Percentiles rank a stretch among this genome's conserved stretches.
These are phyloP conservation scores for Dinomys branickii DNA, from an alignment of 2,113 vertebrate species.

Conservation along the genomic window DNA sequence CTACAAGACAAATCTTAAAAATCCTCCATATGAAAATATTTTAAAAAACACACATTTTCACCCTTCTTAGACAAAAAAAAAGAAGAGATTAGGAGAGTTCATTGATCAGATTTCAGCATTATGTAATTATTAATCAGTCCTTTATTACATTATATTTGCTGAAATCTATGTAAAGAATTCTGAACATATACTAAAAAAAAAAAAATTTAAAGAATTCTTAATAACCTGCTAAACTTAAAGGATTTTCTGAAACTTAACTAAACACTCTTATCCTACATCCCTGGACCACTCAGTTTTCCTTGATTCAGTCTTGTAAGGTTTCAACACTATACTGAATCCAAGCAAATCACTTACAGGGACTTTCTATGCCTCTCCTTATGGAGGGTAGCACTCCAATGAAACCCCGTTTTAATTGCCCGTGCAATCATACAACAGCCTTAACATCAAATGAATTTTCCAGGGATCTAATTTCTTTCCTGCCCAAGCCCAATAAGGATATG, in stretches of 20 bases:
- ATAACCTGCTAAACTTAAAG: not conserved
- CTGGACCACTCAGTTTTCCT: not conserved
- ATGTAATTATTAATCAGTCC: not conserved
- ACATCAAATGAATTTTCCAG: slow-evolving; percentile 33
- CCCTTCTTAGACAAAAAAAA: not conserved
- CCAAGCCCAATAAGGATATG: not conserved
- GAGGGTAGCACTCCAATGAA: too few species aligned
- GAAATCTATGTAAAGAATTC: not conserved
- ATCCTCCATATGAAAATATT: not conserved
- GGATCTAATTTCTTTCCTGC: not conserved
- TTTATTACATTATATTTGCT: slow-evolving; percentile 17
- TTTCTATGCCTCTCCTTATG: not conserved
- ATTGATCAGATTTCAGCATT: not conserved
- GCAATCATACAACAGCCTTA: not conserved
- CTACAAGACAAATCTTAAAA: not conserved
- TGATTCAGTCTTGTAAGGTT: not conserved
- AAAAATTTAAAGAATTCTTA: not conserved
- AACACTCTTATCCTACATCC: not conserved
- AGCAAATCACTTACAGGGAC: not conserved
- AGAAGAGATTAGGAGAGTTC: not conserved
- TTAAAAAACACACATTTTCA: not conserved
- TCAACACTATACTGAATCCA: slow-evolving; percentile 24
- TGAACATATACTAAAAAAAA: not conserved
- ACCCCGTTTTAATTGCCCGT: not conserved
- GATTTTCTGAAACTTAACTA: not conserved